Evolutionary conservation across 2,797 vertebrate genomes (phyloP).

Genomic region (Taenioides sp.): DNA sequence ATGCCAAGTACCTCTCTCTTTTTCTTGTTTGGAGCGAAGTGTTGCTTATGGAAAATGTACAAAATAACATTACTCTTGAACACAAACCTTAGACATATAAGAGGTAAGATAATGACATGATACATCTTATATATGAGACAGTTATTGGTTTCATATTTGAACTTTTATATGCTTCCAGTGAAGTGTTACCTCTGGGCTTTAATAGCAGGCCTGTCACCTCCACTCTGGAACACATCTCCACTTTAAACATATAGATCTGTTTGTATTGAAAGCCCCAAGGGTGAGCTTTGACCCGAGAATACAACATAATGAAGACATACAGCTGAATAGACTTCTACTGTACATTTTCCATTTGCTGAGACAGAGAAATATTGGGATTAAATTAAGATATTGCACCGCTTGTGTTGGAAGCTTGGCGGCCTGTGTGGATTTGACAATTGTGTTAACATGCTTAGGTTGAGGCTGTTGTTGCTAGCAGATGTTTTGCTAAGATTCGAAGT

Average conservation of each 20-base stretch:
- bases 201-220: slow-evolving; percentile 31
- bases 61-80: not conserved
- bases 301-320: slow-evolving; percentile 23
- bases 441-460: slow-evolving; percentile 46
- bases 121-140: slow-evolving; percentile 4
- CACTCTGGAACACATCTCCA: slow-evolving; percentile 10
- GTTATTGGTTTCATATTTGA: slow-evolving; percentile 1
- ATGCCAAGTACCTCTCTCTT: not conserved
- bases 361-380: slow-evolving; percentile 39
- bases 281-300: slow-evolving; percentile 21
- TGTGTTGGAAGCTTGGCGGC: slow-evolving; percentile 37
- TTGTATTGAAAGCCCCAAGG: slow-evolving; percentile 16
- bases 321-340: slow-evolving; percentile 18
- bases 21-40: not conserved
- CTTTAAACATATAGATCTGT: slow-evolving; percentile 14
- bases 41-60: not conserved
- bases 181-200: slow-evolving; percentile 11
- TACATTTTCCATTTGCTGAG: slow-evolving; percentile 12
- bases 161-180: slow-evolving; percentile 8
- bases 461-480: slow-evolving; percentile 57
- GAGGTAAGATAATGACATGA: not conserved
- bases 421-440: slow-evolving; percentile 54
- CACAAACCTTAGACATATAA: not conserved
- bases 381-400: slow-evolving; percentile 57
- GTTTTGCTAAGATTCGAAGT: slow-evolving; percentile 49